Conservation (phyloP, 1,140 invertebrate species). For the Nomia melanderi region DNA sequence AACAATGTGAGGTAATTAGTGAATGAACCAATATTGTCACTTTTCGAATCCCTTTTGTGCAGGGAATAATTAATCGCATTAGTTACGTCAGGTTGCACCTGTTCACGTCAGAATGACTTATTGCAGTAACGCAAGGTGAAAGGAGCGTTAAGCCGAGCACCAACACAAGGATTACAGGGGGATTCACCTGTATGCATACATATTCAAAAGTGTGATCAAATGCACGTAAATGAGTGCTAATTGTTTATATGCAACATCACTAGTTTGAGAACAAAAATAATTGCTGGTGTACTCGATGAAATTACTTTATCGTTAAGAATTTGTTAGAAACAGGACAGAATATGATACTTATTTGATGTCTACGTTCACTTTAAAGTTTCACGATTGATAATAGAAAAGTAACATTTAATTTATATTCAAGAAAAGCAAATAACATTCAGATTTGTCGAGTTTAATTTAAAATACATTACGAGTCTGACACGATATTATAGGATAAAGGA, state of each 20-base stretch:
- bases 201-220: background rate
- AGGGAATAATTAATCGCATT: constrained; percentile 41
- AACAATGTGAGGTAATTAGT: constrained; percentile 16
- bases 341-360: too few relatives aligned
- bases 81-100: constrained; percentile 26
- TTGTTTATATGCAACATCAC: background rate
- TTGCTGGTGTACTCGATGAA: too few relatives aligned
- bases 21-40: background rate
- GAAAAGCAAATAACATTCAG: too few relatives aligned
- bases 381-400: too few relatives aligned
- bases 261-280: background rate
- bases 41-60: background rate
- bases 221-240: background rate
- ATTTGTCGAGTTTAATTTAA: too few relatives aligned
- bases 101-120: constrained; percentile 26
- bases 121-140: constrained; percentile 30
- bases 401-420: too few relatives aligned
- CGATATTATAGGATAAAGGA: too few relatives aligned
- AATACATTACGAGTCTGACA: too few relatives aligned
- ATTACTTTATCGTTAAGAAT: too few relatives aligned
- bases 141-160: background rate
- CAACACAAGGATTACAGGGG: constrained; percentile 16
- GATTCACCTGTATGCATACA: constrained; percentile 3
- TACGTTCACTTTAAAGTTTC: too few relatives aligned
- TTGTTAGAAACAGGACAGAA: too few relatives aligned